Evolutionary conservation across 1,140 invertebrate species (phyloP).

Genomic region (Drosophila dunni): DNA sequence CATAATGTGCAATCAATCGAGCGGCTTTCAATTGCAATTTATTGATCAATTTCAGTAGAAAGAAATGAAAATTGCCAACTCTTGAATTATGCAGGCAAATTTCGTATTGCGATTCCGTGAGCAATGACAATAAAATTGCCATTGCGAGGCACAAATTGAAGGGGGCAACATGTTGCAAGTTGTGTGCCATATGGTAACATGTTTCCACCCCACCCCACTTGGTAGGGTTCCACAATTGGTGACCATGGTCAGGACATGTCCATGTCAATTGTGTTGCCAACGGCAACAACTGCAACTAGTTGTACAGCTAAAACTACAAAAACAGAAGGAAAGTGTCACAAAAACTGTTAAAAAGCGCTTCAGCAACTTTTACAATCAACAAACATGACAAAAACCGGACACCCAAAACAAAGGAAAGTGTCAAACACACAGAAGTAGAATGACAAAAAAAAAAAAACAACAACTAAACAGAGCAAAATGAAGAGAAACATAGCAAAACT

Average conservation of each 20-base stretch:
- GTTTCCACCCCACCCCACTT: not conserved
- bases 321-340: conserved; percentile 60
- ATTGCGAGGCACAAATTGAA: conserved; percentile 39
- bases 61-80: not conserved
- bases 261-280: conserved; percentile 41
- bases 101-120: conserved; percentile 12
- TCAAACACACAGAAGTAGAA: conserved; percentile 62
- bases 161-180: conserved; percentile 16
- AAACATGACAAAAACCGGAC: conserved; percentile 79
- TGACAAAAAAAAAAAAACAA: conserved; percentile 27
- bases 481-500: conserved; percentile 24
- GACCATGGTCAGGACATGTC: conserved; percentile 14
- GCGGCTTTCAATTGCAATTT: conserved; percentile 51
- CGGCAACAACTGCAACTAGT: conserved; percentile 31
- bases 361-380: conserved; percentile 80
- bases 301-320: conserved; percentile 24
- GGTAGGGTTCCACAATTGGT: conserved; percentile 15
- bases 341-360: conserved; percentile 81
- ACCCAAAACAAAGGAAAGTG: conserved; percentile 68
- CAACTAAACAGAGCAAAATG: conserved; percentile 4
- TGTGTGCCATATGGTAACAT: conserved; percentile 17
- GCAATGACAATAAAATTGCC: conserved; percentile 63
- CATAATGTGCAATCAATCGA: conserved; percentile 59
- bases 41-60: conserved; percentile 53
- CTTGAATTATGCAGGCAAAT: conserved; percentile 33